phyloP scores from a whole-genome alignment of 2,113 vertebrate genomes.

The Eurystomus gularis region DNA sequence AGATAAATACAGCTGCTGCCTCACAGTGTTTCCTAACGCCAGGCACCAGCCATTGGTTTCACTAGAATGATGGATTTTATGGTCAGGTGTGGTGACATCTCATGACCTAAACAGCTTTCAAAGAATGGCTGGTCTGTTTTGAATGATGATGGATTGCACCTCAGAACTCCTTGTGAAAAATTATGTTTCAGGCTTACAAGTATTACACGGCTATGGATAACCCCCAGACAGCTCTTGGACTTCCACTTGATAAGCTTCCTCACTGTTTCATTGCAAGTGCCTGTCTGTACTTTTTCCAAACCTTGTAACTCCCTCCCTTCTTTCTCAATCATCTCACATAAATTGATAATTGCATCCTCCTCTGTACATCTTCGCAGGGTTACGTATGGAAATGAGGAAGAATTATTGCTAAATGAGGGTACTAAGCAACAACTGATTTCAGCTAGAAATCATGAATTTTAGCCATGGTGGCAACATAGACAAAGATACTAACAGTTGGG shows the following conservation, averaged over 20 bases:
- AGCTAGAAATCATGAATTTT: background rate
- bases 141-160: slow-evolving; percentile 69
- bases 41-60: slow-evolving; percentile 47
- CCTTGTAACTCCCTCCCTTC: background rate
- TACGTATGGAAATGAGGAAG: background rate
- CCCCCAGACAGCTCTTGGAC: slow-evolving; percentile 3
- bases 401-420: background rate
- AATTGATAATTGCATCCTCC: background rate
- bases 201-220: background rate
- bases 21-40: slow-evolving; percentile 45
- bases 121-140: slow-evolving; percentile 58
- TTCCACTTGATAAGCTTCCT: background rate
- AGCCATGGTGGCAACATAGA: background rate
- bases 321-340: background rate
- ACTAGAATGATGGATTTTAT: slow-evolving; percentile 73
- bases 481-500: background rate
- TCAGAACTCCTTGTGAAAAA: slow-evolving; percentile 62
- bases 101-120: slow-evolving; percentile 58
- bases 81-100: slow-evolving; percentile 70
- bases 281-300: background rate
- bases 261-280: background rate
- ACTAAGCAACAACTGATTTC: background rate
- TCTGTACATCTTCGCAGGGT: background rate
- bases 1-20: slow-evolving; percentile 67
- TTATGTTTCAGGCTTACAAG: slow-evolving; percentile 42